These are phyloP conservation scores for Nomada goodeniana DNA, from an alignment of 2,888 invertebrate genomes.

Conservation along the genomic window DNA sequence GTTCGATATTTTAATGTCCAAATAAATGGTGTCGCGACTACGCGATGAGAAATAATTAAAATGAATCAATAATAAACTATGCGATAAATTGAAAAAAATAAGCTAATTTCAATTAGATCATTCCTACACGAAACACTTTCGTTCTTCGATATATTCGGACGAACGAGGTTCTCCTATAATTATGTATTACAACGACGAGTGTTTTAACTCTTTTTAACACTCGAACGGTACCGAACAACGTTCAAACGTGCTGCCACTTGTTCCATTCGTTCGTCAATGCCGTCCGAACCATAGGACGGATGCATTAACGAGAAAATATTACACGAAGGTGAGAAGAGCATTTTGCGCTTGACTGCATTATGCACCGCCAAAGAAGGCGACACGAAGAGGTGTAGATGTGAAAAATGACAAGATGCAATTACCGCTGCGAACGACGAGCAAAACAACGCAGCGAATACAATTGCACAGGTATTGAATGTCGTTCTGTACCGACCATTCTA, in stretches of 20 bases:
- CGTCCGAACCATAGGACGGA: neutral
- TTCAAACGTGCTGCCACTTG: slow-evolving; percentile 14
- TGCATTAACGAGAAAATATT: slow-evolving; percentile 29
- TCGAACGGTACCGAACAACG: neutral
- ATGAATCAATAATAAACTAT: neutral
- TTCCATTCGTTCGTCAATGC: neutral
- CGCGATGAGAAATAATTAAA: neutral
- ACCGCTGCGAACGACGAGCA: slow-evolving; percentile 2
- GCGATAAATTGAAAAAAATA: too few relatives aligned
- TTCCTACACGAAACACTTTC: too few relatives aligned
- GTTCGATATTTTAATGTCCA: too few relatives aligned
- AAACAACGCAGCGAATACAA: slow-evolving; percentile 26
- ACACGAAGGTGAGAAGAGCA: slow-evolving; percentile 12
- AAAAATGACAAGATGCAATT: slow-evolving; percentile 53
- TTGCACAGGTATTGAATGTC: slow-evolving; percentile 35
- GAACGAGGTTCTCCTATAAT: too few relatives aligned
- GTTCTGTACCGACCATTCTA: neutral
- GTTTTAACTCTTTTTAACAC: too few relatives aligned
- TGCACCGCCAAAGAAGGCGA: slow-evolving; percentile 43
- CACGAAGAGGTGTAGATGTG: slow-evolving; percentile 4
- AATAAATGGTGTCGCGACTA: too few relatives aligned
- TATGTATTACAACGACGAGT: too few relatives aligned
- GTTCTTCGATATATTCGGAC: too few relatives aligned
- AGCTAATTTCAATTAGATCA: too few relatives aligned
- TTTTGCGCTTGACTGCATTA: slow-evolving; percentile 9